phyloP scores from a whole-genome alignment of 2,113 vertebrate genomes.

The Capricornis sumatraensis region DNA sequence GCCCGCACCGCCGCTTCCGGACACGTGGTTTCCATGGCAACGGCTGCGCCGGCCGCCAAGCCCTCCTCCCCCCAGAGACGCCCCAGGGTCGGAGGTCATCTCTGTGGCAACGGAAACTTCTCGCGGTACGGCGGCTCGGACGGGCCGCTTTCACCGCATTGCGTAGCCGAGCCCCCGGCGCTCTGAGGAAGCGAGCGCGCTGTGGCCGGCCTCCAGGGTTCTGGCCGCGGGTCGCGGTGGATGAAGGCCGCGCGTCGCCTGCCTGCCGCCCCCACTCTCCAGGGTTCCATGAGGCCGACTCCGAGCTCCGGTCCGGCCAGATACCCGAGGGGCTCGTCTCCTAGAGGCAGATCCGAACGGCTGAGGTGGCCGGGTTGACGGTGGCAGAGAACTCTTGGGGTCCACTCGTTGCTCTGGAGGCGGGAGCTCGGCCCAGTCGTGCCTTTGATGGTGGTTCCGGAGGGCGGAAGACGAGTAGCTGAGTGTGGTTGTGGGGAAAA shows the following conservation, averaged over 20 bases:
- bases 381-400: background rate
- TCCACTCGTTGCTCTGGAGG: background rate
- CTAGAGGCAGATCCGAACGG: background rate
- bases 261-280: background rate
- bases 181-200: fast-evolving
- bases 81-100: slow-evolving; percentile 55
- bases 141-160: slow-evolving; percentile 35
- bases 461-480: background rate
- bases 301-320: background rate
- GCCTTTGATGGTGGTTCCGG: background rate
- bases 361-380: background rate
- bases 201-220: fast-evolving
- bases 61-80: background rate
- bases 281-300: fast-evolving
- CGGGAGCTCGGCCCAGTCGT: fast-evolving
- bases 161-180: background rate
- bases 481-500: background rate
- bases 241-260: too few species aligned
- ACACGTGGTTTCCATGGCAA: slow-evolving; percentile 36
- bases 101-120: slow-evolving; percentile 56
- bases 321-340: background rate
- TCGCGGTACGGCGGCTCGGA: slow-evolving; percentile 29
- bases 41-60: fast-evolving
- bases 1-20: fast-evolving
- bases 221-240: fast-evolving